These are phyloP conservation scores for Struthio camelus DNA, from an alignment of 2,113 vertebrate species.

Conservation along the genomic window DNA sequence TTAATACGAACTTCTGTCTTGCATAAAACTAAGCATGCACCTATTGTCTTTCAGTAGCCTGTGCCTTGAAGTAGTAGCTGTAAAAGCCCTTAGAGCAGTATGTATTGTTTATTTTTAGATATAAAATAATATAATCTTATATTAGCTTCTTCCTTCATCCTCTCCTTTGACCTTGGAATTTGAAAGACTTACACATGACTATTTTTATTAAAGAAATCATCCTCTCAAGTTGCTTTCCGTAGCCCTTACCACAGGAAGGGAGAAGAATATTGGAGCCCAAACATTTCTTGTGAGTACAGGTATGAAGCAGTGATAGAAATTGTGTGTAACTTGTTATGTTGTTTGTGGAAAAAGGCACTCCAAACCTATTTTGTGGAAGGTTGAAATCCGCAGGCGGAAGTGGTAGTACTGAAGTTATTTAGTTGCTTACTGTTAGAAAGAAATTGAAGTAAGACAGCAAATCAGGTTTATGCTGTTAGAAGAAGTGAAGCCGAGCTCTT, in stretches of 20 bases:
- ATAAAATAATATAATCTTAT: background rate
- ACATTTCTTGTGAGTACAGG: background rate
- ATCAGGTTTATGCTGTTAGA: background rate
- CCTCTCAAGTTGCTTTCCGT: background rate
- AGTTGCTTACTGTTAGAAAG: background rate
- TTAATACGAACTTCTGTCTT: background rate
- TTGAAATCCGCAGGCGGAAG: background rate
- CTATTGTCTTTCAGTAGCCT: background rate
- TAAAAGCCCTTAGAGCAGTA: background rate
- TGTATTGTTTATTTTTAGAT: background rate
- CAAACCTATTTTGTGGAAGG: background rate
- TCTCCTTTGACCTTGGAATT: background rate
- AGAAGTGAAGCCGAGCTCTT: background rate
- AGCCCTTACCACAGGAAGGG: background rate
- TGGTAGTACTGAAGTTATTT: background rate
- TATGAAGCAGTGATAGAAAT: background rate
- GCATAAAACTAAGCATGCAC: background rate
- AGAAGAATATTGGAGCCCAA: accelerated
- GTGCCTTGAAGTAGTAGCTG: background rate
- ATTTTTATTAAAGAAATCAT: background rate
- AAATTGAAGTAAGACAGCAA: background rate
- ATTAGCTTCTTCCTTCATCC: background rate
- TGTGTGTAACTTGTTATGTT: background rate
- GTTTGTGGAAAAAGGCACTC: background rate
- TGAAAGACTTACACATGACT: background rate